Percentiles rank a stretch among this genome's conserved stretches.
Conservation (phyloP, 2,113 vertebrate species). For the Dermatemys mawii region DNA sequence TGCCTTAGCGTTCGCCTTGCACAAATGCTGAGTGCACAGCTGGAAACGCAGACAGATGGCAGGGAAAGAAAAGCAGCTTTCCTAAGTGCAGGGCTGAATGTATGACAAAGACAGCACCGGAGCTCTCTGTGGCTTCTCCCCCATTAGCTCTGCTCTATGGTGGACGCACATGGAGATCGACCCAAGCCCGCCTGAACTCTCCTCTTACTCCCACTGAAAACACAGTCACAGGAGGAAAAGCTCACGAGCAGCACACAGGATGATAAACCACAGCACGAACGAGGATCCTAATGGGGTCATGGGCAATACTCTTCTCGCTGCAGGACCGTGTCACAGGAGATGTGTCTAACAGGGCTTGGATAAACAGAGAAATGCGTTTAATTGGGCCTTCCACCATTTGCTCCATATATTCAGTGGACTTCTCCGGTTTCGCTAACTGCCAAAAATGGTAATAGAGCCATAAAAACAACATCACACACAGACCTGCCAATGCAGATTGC, state of each 20-base stretch:
- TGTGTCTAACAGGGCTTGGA: slow-evolving; percentile 43
- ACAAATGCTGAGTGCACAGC: background rate
- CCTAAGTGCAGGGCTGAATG: background rate
- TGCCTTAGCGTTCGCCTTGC: accelerated
- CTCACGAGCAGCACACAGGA: background rate
- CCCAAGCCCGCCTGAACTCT: background rate
- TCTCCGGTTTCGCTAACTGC: slow-evolving; percentile 28
- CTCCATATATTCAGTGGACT: slow-evolving; percentile 27
- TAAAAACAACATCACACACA: slow-evolving; percentile 11
- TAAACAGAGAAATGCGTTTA: slow-evolving; percentile 43
- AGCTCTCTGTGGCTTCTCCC: background rate
- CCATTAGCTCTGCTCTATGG: background rate
- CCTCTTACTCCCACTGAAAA: background rate
- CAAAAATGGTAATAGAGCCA: slow-evolving; percentile 52
- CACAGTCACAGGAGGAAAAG: accelerated
- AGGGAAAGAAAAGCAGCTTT: background rate
- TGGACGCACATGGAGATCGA: background rate
- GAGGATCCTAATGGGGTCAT: background rate
- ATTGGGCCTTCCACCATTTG: slow-evolving; percentile 13
- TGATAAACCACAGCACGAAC: background rate
- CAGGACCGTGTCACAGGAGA: slow-evolving; percentile 6
- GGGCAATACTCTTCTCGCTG: background rate
- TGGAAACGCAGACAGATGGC: accelerated
- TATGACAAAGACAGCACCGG: accelerated
- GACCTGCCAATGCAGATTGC: background rate